Percentiles rank a stretch among this genome's conserved stretches.
These are phyloP conservation scores for Ellobium chinense DNA, from an alignment of 2,888 invertebrate species.

Conservation along the genomic window DNA sequence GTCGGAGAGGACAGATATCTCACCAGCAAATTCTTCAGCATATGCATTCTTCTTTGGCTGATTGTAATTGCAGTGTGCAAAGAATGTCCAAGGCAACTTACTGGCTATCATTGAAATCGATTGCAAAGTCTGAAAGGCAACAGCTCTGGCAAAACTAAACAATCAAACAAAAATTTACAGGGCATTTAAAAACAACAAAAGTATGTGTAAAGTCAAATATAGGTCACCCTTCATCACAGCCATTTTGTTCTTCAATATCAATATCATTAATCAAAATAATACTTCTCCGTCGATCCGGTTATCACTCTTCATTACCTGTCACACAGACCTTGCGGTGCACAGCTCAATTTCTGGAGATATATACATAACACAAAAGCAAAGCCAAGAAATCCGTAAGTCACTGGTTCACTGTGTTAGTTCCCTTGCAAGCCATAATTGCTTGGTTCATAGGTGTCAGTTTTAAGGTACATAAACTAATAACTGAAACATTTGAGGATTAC, in stretches of 20 bases:
- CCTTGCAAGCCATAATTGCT: too few relatives aligned
- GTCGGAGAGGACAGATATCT: neutral
- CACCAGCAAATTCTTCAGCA: too few relatives aligned
- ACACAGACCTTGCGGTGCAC: too few relatives aligned
- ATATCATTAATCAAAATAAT: neutral
- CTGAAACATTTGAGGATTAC: too few relatives aligned
- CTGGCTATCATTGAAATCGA: neutral
- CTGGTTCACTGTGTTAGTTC: too few relatives aligned
- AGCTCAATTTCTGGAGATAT: neutral
- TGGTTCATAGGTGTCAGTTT: too few relatives aligned
- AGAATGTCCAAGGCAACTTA: neutral
- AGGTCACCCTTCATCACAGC: constrained; percentile 33
- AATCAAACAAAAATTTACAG: neutral
- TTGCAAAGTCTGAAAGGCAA: constrained; percentile 5
- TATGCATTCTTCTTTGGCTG: neutral
- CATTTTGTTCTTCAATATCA: neutral
- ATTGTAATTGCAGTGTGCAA: neutral
- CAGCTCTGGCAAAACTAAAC: neutral
- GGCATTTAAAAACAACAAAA: too few relatives aligned
- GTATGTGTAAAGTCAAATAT: neutral
- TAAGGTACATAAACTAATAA: too few relatives aligned
- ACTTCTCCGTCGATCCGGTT: neutral
- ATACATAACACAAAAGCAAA: neutral
- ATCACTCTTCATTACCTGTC: too few relatives aligned
- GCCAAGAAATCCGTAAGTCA: too few relatives aligned